Evolutionary conservation across 2,113 vertebrate species (phyloP).

Genomic region (Apeltes quadracus): DNA sequence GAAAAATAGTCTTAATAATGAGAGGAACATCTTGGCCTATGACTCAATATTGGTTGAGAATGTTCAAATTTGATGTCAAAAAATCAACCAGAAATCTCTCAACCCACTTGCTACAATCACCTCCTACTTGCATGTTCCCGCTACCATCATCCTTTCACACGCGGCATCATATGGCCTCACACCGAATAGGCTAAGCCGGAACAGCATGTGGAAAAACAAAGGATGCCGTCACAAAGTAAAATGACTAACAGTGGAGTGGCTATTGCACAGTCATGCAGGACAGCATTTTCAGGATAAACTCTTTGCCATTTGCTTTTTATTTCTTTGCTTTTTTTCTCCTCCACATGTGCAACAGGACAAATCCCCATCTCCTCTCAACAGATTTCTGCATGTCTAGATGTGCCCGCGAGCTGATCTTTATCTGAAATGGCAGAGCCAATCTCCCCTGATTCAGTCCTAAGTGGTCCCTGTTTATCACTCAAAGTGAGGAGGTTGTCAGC

Average conservation of each 20-base stretch:
- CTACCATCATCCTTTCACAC: constrained; percentile 55
- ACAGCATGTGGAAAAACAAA: constrained; percentile 37
- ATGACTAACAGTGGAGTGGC: constrained; percentile 4
- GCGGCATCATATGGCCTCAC: constrained; percentile 46
- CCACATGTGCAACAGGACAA: constrained; percentile 62
- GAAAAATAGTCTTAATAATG: not conserved
- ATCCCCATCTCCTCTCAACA: constrained; percentile 67
- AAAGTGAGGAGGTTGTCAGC: constrained; percentile 70
- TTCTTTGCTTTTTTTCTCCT: constrained; percentile 9
- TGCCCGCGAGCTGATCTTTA: constrained; percentile 74
- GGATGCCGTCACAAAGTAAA: constrained; percentile 1
- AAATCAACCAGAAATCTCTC: constrained; percentile 46
- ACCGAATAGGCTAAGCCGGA: constrained; percentile 38
- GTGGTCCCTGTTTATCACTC: constrained; percentile 79
- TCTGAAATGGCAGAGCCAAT: constrained; percentile 75
- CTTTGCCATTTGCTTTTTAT: constrained; percentile 20
- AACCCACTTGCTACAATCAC: constrained; percentile 62
- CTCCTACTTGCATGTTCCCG: constrained; percentile 65
- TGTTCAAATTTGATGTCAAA: constrained; percentile 48
- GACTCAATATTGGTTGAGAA: constrained; percentile 43
- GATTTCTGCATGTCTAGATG: constrained; percentile 77
- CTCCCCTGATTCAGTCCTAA: constrained; percentile 76
- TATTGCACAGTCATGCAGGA: constrained; percentile 17
- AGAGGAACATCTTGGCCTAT: constrained; percentile 7
- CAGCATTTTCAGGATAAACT: constrained; percentile 26